These are phyloP conservation scores for Schlechtendalia chinensis DNA, from an alignment of 1,140 invertebrate species.

Conservation along the genomic window DNA sequence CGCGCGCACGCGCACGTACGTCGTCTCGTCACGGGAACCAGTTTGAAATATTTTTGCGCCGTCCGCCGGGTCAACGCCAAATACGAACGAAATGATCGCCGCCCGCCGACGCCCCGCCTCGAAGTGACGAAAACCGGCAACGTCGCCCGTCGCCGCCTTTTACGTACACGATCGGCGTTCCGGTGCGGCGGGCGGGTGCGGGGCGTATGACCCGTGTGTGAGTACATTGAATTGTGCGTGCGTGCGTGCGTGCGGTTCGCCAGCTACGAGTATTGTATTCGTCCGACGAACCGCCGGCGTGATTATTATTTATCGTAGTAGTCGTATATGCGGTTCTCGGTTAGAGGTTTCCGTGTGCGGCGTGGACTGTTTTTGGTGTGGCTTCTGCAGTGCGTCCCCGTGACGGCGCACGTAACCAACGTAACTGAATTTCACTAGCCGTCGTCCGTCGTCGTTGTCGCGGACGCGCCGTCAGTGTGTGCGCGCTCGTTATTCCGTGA, in stretches of 20 bases:
- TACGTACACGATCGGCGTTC: not conserved
- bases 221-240: not conserved
- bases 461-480: not conserved
- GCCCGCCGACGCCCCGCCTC: not conserved
- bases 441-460: not conserved
- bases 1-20: not conserved
- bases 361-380: slow-evolving; percentile 18
- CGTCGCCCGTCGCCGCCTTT: slow-evolving; percentile 5
- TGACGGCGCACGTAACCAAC: slow-evolving; percentile 19
- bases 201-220: slow-evolving; percentile 8
- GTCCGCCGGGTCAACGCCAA: slow-evolving; percentile 41
- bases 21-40: not conserved
- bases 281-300: slow-evolving; percentile 23
- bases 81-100: slow-evolving; percentile 13
- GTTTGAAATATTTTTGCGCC: slow-evolving; percentile 31
- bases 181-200: not conserved
- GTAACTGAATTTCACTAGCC: not conserved
- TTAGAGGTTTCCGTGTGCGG: slow-evolving; percentile 21
- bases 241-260: not conserved
- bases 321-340: not conserved
- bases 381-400: slow-evolving; percentile 36
- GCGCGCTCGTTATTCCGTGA: not conserved
- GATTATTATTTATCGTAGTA: too few species aligned
- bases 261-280: slow-evolving; percentile 3
- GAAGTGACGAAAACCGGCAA: slow-evolving; percentile 35